Conservation (phyloP, 2,888 invertebrate genomes). For the Acanthoscelides obtectus region DNA sequence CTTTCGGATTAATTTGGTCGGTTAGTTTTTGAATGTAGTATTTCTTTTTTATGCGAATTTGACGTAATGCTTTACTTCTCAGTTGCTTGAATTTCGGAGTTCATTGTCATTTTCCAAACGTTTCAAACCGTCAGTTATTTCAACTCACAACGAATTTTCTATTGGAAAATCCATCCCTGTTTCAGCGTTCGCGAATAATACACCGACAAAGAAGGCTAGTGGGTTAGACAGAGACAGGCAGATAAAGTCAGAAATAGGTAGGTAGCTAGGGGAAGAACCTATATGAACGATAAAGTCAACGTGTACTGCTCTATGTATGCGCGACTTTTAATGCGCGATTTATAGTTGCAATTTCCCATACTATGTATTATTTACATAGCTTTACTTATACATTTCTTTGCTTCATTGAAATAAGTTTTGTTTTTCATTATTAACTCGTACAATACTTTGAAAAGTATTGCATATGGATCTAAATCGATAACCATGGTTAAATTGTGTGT, state of each 20-base stretch:
- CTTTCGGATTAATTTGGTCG: too few relatives aligned
- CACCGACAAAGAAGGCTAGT: background rate
- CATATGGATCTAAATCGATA: too few relatives aligned
- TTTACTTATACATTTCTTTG: background rate
- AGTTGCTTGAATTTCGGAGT: too few relatives aligned
- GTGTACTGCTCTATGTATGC: slow-evolving; percentile 35
- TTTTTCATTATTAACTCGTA: too few relatives aligned
- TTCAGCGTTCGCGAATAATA: background rate
- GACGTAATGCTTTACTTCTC: too few relatives aligned
- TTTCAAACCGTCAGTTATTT: background rate
- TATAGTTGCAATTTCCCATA: slow-evolving; percentile 42
- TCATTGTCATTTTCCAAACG: too few relatives aligned
- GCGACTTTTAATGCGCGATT: slow-evolving; percentile 11
- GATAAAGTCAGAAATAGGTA: background rate
- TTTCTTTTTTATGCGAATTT: too few relatives aligned
- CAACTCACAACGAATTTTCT: background rate
- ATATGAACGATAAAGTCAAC: slow-evolving; percentile 42
- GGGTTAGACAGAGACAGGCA: background rate
- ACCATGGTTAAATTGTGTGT: too few relatives aligned
- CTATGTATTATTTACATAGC: slow-evolving; percentile 17
- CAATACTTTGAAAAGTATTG: too few relatives aligned
- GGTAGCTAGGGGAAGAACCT: slow-evolving; percentile 29
- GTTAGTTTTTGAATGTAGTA: too few relatives aligned
- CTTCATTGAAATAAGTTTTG: background rate
- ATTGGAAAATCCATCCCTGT: background rate